Base-by-base conservation (phyloP, 2,113 vertebrate genomes). In the Oplegnathus fasciatus region DNA sequence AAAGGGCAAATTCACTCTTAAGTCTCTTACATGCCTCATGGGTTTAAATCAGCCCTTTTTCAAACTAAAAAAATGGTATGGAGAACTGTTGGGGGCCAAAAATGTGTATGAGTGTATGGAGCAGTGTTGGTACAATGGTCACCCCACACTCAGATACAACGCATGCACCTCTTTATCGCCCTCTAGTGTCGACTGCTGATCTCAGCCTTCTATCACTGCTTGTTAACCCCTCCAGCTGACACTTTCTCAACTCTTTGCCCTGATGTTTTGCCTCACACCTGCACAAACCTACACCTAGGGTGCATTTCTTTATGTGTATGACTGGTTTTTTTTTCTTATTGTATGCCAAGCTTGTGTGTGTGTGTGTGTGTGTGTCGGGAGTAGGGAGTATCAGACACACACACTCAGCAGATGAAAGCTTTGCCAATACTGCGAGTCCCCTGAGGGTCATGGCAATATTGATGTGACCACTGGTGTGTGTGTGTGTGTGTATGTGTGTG, bases 401-500 rank as follows among this genome's bases (percentile, higher is more conserved):
- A 90, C 89, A 89, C 87, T 82, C 87, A 88, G 90, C 91, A 94
- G 90, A 93, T 91, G 86, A 95, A 93, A 94, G 91, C 94, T 91
- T 92, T 84, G 83, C 92, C 91, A 93, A 92, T 94, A 92, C 85
- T 81, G 62, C 0, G 22, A 88, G 84, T 94, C 92, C 92, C 93
- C 86, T 61, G 91, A 90, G 93, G 92, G 88, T 89, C 88, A 83
- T 54, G 87, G 86, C 70, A 82, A 93, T 95, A 95, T 94, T 88
- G 94, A 95, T 89, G 93, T 87, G 90, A 80, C 88, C 86, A 82
- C 62, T 85, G 40, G 78, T 87, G 86, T 88, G 76, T 88, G 80
- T 80, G 81, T 81, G 64, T 89, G 88, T 80, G 69, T 57, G 42
- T 83, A 55, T 60, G 79, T 82, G 71, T 85, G 87, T 81, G 69